Percentiles rank a stretch among this genome's conserved stretches.
Evolutionary conservation across 2,888 invertebrate species (phyloP).

Genomic region (Tenthredo notha): DNA sequence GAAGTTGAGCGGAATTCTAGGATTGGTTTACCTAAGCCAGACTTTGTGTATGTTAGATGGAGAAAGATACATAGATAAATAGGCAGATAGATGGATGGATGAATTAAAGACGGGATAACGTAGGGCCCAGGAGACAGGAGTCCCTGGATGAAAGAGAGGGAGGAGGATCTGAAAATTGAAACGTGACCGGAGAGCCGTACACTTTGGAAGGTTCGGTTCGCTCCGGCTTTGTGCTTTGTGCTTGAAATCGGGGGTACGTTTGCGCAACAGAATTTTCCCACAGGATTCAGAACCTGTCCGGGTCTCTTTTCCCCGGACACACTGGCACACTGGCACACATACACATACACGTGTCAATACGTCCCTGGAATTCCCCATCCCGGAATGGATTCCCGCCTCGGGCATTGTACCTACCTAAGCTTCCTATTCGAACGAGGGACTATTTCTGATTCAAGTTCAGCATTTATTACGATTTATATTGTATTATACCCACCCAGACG

Average conservation of each 20-base stretch:
- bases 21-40: conserved; percentile 13
- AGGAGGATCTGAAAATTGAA: conserved; percentile 45
- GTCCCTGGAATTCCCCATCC: conserved; percentile 31
- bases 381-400: conserved; percentile 41
- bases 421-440: conserved; percentile 18
- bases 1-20: conserved; percentile 11
- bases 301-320: conserved; percentile 37
- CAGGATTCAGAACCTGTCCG: conserved; percentile 65
- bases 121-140: background rate
- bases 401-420: conserved; percentile 29
- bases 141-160: background rate
- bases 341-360: background rate
- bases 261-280: conserved; percentile 69
- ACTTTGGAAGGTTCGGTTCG: conserved; percentile 48
- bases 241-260: conserved; percentile 54
- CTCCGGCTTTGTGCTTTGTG: conserved; percentile 55
- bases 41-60: background rate
- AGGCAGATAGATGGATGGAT: background rate
- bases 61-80: background rate
- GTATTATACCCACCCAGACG: background rate
- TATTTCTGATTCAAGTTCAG: conserved; percentile 35
- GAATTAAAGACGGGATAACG: conserved; percentile 31
- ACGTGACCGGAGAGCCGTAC: conserved; percentile 51
- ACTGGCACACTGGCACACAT: background rate
- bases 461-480: conserved; percentile 38